Conservation (phyloP, 53 echinoderm and acorn worm species). For the Hippasteria phrygiana region DNA sequence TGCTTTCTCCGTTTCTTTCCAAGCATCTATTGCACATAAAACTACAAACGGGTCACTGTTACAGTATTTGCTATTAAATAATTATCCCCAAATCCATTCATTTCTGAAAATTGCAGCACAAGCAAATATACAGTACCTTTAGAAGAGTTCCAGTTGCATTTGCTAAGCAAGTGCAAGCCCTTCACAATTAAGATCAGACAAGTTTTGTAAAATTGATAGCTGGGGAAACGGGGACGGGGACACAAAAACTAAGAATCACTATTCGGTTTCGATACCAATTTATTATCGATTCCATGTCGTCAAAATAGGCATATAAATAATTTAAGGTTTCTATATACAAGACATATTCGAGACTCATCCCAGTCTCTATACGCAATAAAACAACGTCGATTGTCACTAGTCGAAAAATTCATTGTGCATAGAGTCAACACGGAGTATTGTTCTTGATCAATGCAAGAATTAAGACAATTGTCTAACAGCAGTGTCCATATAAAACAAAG, state of each 20-base stretch:
- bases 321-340: constrained; percentile 56
- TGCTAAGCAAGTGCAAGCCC: too few relatives aligned
- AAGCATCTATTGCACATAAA: too few relatives aligned
- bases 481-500: constrained; percentile 2
- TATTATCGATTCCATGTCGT: constrained; percentile 44
- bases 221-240: too few relatives aligned
- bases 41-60: too few relatives aligned
- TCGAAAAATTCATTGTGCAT: constrained; percentile 19
- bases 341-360: neutral
- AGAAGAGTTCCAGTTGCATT: too few relatives aligned
- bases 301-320: constrained; percentile 56
- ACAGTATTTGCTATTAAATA: too few relatives aligned
- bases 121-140: too few relatives aligned
- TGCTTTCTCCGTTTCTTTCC: too few relatives aligned
- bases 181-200: too few relatives aligned
- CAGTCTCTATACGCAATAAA: neutral
- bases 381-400: neutral
- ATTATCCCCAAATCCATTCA: too few relatives aligned
- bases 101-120: too few relatives aligned
- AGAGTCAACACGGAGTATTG: neutral
- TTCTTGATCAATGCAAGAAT: neutral
- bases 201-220: too few relatives aligned
- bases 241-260: neutral
- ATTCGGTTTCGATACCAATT: constrained; percentile 49
- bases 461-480: neutral